Percentiles rank a stretch among this genome's conserved stretches.
phyloP scores from a whole-genome alignment of 2,113 vertebrate genomes.

The Menura novaehollandiae region DNA sequence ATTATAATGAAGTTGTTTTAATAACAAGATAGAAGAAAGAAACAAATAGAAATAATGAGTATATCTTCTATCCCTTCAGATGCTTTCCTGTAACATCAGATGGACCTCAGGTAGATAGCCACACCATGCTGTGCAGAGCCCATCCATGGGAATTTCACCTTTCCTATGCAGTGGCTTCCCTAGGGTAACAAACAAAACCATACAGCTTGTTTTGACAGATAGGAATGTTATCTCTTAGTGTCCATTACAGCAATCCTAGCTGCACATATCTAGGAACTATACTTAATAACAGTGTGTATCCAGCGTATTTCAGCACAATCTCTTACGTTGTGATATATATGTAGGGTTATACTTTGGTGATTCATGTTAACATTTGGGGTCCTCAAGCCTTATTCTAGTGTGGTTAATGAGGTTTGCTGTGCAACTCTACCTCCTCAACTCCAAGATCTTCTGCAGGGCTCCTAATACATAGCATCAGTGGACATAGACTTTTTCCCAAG shows the following conservation, averaged over 20 bases:
- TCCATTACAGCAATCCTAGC: background rate
- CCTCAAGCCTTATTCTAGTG: background rate
- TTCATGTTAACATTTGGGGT: background rate
- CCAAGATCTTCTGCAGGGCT: background rate
- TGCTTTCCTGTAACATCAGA: background rate
- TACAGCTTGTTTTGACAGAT: background rate
- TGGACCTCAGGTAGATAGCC: background rate
- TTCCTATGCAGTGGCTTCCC: background rate
- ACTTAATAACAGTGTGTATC: background rate
- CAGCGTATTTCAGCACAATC: background rate
- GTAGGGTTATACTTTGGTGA: background rate
- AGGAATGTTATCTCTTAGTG: background rate
- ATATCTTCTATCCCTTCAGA: background rate
- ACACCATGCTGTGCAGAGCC: accelerated
- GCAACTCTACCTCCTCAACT: background rate
- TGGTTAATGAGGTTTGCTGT: background rate
- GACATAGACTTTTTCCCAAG: background rate
- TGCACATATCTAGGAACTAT: background rate
- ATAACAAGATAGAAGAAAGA: background rate
- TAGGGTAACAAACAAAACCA: background rate
- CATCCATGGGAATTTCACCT: background rate
- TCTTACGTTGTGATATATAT: background rate
- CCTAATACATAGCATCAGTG: background rate
- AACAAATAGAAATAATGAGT: background rate
- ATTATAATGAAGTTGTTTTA: background rate